phyloP scores from a whole-genome alignment of 1,140 invertebrate species.

The Sinella curviseta region DNA sequence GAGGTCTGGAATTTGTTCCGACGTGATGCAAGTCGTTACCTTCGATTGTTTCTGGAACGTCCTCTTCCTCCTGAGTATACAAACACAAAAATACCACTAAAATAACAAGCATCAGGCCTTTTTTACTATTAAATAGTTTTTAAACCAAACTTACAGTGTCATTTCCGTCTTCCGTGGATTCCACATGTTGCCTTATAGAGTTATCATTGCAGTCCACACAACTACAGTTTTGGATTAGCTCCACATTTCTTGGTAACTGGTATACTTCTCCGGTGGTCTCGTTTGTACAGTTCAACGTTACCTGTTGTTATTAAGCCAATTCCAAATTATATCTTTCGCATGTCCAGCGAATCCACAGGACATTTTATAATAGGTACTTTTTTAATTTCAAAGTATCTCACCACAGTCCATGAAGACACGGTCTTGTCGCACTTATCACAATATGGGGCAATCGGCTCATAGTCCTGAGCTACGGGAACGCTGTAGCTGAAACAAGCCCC shows the following conservation, averaged over 20 bases:
- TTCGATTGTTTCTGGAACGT: conserved; percentile 13
- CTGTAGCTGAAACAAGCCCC: conserved; percentile 49
- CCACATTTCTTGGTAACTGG: conserved; percentile 39
- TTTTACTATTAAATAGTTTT: background rate
- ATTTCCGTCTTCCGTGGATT: conserved; percentile 23
- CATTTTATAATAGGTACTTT: background rate
- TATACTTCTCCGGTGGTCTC: conserved; percentile 42
- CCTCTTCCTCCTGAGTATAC: conserved; percentile 22
- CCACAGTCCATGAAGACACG: conserved; percentile 42
- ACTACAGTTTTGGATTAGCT: conserved; percentile 47
- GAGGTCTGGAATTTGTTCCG: conserved; percentile 1
- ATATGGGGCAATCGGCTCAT: conserved; percentile 45
- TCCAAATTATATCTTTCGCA: background rate
- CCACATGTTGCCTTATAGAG: conserved; percentile 7
- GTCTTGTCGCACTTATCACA: conserved; percentile 47
- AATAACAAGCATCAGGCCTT: background rate
- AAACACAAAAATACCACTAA: too few species aligned
- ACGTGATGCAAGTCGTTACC: conserved; percentile 15
- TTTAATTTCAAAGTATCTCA: conserved; percentile 6
- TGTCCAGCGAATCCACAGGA: background rate
- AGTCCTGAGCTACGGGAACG: conserved; percentile 40
- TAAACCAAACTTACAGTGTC: conserved; percentile 35
- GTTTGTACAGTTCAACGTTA: conserved; percentile 45
- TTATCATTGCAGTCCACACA: conserved; percentile 46
- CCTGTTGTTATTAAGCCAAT: conserved; percentile 21